Base-by-base conservation (phyloP, 2,797 vertebrate genomes). In the Clarias laeviceps region DNA sequence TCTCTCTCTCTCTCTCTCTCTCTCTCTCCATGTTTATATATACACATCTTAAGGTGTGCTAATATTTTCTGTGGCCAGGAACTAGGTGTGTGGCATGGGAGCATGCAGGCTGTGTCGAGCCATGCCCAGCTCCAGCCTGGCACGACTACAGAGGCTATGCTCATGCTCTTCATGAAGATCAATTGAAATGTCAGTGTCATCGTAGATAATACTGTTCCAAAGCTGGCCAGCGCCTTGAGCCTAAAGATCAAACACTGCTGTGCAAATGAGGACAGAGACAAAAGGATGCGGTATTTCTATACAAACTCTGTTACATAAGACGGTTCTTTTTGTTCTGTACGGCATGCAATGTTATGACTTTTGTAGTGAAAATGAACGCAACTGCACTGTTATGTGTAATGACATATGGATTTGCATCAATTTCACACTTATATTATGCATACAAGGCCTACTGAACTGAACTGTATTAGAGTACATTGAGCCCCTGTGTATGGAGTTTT, bases 181-280 rank as follows among this genome's bases (percentile, higher is more conserved):
- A 90, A 86, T 84, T 88, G 85, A 88, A 88, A 90, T 88, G 82
- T 88, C 87, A 90, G 84, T 84, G 87, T 87, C 86, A 82, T 81
- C 70, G 79, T 82, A 54, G 78, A 90, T 87, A 84, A 84, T 89
- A 84, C 86, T 77, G 84, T 86, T 80, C 83, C 78, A 73, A 85
- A 89, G 85, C 69, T 6, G 65, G 84, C 82, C 85, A 85, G 74
- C 74, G 61, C 77, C 68, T 64, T 88, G 84, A 88, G 83, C 84
- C 84, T 64, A 68, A 83, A 84, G 86, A 88, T 90, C 84, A 86
- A 88, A 88, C 77, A 59, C 84, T 54, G 80, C 78, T 62, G 70
- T 81, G 83, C 84, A 86, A 86, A 87, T 82, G 72, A 87, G 80
- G 80, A 62, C 83, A 77, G 61, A 74, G 80, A 85, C 73, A 83